Percentiles rank a stretch among this genome's conserved stretches.
These are phyloP conservation scores for Tichodroma muraria DNA, from an alignment of 2,113 vertebrate species.

Conservation along the genomic window DNA sequence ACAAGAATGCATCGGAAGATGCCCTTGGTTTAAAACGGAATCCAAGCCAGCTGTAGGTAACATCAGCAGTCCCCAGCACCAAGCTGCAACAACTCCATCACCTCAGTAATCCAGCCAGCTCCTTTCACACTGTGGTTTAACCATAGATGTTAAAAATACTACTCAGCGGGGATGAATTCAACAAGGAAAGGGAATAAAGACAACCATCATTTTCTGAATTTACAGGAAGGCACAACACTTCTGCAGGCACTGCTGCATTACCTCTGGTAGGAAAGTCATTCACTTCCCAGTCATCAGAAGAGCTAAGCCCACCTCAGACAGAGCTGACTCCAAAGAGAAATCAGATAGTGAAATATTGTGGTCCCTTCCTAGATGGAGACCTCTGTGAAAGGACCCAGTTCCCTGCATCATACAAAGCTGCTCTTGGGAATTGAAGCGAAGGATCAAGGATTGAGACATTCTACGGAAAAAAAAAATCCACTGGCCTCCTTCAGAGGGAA, in stretches of 20 bases:
- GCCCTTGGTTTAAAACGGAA: not conserved
- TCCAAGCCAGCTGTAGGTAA: not conserved
- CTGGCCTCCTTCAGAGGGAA: not conserved
- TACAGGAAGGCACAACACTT: not conserved
- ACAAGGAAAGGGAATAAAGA: not conserved
- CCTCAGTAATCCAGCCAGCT: not conserved
- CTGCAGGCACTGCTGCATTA: not conserved
- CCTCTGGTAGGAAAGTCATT: not conserved
- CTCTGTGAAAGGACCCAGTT: not conserved
- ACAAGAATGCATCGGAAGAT: not conserved
- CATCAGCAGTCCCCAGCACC: not conserved
- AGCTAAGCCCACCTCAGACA: not conserved
- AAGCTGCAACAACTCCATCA: not conserved
- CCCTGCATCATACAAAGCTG: not conserved
- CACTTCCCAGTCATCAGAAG: not conserved
- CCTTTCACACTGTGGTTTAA: not conserved
- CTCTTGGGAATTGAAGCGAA: not conserved
- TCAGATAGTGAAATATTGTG: not conserved
- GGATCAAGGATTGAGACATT: not conserved
- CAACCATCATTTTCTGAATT: not conserved
- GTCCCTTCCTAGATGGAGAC: not conserved
- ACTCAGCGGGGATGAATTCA: not conserved
- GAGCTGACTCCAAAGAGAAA: not conserved
- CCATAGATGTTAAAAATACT: not conserved
- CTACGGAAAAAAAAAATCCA: not conserved